Evolutionary conservation across 2,888 invertebrate species (phyloP).

Genomic region (Vesta saturnalis): DNA sequence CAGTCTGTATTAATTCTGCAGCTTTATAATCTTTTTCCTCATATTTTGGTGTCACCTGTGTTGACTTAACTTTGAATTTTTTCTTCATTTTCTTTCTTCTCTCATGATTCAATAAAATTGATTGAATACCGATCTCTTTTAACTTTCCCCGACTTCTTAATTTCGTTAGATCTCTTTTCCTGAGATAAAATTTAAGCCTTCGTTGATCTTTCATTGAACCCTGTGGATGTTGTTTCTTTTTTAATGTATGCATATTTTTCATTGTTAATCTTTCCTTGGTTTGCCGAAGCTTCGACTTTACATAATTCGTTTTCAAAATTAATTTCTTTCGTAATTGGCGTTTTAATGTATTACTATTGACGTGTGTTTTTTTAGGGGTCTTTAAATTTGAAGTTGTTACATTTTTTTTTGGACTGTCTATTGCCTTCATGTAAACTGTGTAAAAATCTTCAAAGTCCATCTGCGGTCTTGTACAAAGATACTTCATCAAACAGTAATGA

Average conservation of each 20-base stretch:
- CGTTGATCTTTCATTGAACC: neutral
- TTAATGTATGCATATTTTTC: neutral
- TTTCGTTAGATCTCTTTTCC: neutral
- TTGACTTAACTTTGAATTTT: conserved; percentile 1
- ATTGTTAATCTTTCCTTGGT: neutral
- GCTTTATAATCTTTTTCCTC: conserved; percentile 18
- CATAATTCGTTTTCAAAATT: neutral
- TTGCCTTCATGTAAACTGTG: neutral
- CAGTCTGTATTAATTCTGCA: conserved; percentile 18
- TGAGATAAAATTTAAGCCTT: neutral
- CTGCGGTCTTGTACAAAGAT: neutral
- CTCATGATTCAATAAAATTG: conserved; percentile 24
- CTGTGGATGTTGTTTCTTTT: too few species aligned
- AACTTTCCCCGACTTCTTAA: conserved; percentile 17
- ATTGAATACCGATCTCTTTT: conserved; percentile 28
- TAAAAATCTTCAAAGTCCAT: neutral
- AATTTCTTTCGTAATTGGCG: neutral
- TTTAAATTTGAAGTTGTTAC: neutral
- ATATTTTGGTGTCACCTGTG: neutral
- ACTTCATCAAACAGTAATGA: neutral
- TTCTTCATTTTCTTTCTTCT: conserved; percentile 13
- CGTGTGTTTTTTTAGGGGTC: neutral
- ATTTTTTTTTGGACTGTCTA: neutral
- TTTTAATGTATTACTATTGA: neutral
- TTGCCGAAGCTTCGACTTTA: neutral